Percentiles rank a stretch among this genome's conserved stretches.
Evolutionary conservation across 30 jellyfish, hydroid and myxozoan species (phyloP).

Genomic region (Pseudorhiza aurosa): DNA sequence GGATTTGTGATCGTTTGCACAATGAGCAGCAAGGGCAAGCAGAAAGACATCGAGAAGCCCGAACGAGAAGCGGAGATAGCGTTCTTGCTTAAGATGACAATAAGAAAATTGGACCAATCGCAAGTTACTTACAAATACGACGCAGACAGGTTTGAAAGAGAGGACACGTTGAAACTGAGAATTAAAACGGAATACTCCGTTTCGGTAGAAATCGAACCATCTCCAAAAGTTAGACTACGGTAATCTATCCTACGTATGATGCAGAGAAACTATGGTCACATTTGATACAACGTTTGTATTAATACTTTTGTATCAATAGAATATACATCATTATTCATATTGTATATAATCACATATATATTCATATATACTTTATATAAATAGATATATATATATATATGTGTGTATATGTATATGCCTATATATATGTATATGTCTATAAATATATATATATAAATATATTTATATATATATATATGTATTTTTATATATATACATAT

Average conservation of each 20-base stretch:
- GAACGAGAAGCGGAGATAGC: constrained; percentile 25
- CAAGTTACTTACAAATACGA: constrained; percentile 71
- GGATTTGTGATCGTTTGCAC: too few species aligned
- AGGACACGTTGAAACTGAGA: constrained; percentile 62
- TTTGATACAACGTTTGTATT: neutral
- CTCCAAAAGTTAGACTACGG: constrained; percentile 52
- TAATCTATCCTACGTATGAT: too few species aligned
- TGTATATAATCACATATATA: neutral
- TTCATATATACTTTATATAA: neutral
- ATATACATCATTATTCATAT: neutral
- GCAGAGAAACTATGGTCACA: too few species aligned
- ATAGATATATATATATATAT: too few species aligned
- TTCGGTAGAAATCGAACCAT: constrained; percentile 65
- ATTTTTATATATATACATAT: neutral
- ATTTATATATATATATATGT: neutral
- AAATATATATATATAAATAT: neutral
- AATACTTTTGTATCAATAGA: neutral
- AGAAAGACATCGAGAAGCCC: constrained; percentile 26
- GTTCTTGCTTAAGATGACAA: constrained; percentile 9
- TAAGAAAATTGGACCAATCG: constrained; percentile 43
- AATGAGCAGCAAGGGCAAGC: constrained; percentile 6
- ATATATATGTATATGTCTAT: neutral
- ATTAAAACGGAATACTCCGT: constrained; percentile 50
- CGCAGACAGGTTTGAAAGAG: constrained; percentile 66
- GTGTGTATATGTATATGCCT: neutral